A percentile compares a stretch with the other conserved stretches of the same genome.
Evolutionary conservation across 23 tunicate species (phyloP).

Genomic region (Phallusia fumigata): DNA sequence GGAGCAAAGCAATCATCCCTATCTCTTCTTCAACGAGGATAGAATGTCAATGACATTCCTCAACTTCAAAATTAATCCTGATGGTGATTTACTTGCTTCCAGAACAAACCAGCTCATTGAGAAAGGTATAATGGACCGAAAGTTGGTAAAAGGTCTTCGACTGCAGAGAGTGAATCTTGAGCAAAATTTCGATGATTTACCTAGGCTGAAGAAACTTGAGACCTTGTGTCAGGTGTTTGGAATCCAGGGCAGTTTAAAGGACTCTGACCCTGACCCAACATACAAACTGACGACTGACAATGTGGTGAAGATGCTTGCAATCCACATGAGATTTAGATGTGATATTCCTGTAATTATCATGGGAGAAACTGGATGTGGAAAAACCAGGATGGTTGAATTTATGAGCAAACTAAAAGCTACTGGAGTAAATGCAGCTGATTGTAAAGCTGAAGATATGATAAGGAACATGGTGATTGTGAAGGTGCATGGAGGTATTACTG

Average conservation of each 20-base stretch:
- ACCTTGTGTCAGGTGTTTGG: conserved; percentile 55
- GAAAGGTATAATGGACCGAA: too few relatives aligned
- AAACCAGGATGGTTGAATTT: too few relatives aligned
- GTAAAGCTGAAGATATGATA: neutral
- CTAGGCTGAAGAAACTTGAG: conserved; percentile 27
- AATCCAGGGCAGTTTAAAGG: neutral
- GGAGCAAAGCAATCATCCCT: neutral
- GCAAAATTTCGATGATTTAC: conserved; percentile 29
- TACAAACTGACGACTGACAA: conserved; percentile 75
- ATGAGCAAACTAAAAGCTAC: conserved; percentile 40
- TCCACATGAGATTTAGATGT: conserved; percentile 63
- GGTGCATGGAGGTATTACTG: conserved; percentile 63
- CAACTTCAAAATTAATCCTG: too few relatives aligned
- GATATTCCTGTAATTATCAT: too few relatives aligned
- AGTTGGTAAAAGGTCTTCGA: too few relatives aligned
- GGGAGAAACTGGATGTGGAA: too few relatives aligned
- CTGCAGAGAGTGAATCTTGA: conserved; percentile 34
- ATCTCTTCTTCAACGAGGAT: neutral
- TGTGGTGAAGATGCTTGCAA: conserved; percentile 65
- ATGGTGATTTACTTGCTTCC: too few relatives aligned
- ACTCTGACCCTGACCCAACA: conserved; percentile 49
- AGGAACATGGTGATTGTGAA: conserved; percentile 40
- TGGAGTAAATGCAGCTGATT: neutral
- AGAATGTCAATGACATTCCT: neutral
- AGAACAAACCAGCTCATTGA: too few relatives aligned